Base-by-base conservation (phyloP, 2,888 invertebrate species). In the Acholoe squamosa region DNA sequence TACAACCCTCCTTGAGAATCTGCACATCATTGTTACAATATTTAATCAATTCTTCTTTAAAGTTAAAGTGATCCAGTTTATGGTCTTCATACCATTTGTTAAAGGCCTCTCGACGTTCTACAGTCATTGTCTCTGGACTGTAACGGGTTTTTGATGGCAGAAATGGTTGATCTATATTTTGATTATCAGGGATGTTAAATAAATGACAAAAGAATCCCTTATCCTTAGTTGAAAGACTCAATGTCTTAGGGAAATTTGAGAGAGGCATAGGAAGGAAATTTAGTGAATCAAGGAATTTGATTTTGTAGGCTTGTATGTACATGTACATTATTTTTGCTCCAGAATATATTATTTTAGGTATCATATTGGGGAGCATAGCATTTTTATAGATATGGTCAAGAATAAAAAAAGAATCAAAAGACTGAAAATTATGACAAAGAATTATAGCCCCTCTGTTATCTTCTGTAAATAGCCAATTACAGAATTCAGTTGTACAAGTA, bases 291-390 rank as follows among this genome's bases (percentile, higher is more conserved):
- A 84, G 3, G 19, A 84, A 12, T 16, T 43, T 22, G 3, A 84
- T 84, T n/a, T 84, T 1, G 1, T 43, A 19, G 1, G 10, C 22
- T 3, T 28, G 3, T n/a, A 84, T 34, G 84, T 1, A 5, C 84
- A 84, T 84, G 22, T 34, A 84, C 84, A 84, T 84, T 33, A 84
- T 84, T 43, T 84, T 84, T 0, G 84, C 34, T 28, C 77, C 77
- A 28, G 1, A 28, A 28, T 77, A 77, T 34, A 77, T 34, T n/a
- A n/a, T n/a, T n/a, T n/a, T n/a, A n/a, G n/a, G n/a, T n/a, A n/a
- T n/a, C n/a, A n/a, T n/a, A n/a, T n/a, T n/a, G n/a, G n/a, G n/a
- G n/a, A n/a, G n/a, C n/a, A n/a, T n/a, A n/a, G n/a, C n/a, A n/a
- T n/a, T n/a, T n/a, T n/a, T n/a, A n/a, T n/a, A n/a, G n/a, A n/a